Percentiles rank a stretch among this genome's conserved stretches.
Conservation (phyloP, 2,113 vertebrate species). For the Lucifuga dentata region DNA sequence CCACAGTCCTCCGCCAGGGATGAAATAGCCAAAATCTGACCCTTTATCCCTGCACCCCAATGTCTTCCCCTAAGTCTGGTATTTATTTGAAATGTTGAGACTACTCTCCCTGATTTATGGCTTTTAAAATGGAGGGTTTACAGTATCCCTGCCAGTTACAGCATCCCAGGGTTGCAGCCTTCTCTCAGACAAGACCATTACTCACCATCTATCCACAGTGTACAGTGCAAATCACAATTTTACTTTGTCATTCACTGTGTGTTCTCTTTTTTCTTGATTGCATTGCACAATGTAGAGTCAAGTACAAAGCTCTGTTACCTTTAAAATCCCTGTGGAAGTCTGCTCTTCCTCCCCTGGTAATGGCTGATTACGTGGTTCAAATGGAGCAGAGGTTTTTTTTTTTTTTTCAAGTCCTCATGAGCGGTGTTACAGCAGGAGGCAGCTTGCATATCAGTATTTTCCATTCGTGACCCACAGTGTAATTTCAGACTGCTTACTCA, state of each 20-base stretch:
- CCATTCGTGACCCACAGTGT: conserved; percentile 38
- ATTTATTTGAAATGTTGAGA: conserved; percentile 77
- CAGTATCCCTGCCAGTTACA: conserved; percentile 67
- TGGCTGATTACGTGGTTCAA: conserved; percentile 5
- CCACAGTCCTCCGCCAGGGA: conserved; percentile 30
- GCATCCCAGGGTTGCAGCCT: conserved; percentile 58
- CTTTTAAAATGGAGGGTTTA: conserved; percentile 67
- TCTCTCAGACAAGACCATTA: conserved; percentile 67
- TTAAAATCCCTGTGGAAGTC: conserved; percentile 44
- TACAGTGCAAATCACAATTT: conserved; percentile 26
- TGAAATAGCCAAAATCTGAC: conserved; percentile 45
- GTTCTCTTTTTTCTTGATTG: conserved; percentile 36
- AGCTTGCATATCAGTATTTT: conserved; percentile 56
- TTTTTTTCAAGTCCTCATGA: conserved; percentile 19
- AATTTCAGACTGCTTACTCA: conserved; percentile 57
- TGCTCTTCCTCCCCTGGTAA: conserved; percentile 20
- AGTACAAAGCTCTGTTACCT: conserved; percentile 42
- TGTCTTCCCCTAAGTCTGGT: conserved; percentile 44
- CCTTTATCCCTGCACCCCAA: conserved; percentile 11
- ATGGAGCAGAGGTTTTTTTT: conserved; percentile 40
- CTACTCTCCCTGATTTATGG: conserved; percentile 73
- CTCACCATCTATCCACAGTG: conserved; percentile 57
- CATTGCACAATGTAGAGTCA: conserved; percentile 13
- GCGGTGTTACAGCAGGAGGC: conserved; percentile 30
- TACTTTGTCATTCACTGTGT: background rate